phyloP scores from a whole-genome alignment of 2,888 invertebrate species.

The Aethes cnicana region DNA sequence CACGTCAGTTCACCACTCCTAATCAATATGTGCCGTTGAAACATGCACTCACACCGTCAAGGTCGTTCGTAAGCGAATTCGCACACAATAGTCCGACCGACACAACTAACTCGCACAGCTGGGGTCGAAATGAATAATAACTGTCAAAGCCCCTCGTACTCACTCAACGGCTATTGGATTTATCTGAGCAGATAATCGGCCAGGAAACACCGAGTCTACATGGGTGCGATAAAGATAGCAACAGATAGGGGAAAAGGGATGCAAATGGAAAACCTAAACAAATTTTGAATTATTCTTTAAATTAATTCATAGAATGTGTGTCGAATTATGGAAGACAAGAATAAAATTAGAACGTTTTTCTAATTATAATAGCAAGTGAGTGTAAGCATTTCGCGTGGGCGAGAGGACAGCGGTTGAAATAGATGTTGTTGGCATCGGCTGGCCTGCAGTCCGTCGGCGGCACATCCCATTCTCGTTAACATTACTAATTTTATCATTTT shows the following conservation, averaged over 20 bases:
- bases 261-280: constrained; percentile 8
- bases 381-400: constrained; percentile 79
- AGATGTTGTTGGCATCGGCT: constrained; percentile 70
- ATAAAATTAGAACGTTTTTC: constrained; percentile 70
- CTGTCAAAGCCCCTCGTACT: constrained; percentile 53
- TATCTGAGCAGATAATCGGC: constrained; percentile 65
- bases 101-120: constrained; percentile 28
- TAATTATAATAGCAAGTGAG: constrained; percentile 78
- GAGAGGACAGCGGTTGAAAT: constrained; percentile 64
- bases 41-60: constrained; percentile 22
- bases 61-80: constrained; percentile 23
- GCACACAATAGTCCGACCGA: constrained; percentile 23
- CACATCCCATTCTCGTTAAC: constrained; percentile 27
- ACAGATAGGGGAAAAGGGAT: constrained; percentile 35
- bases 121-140: constrained; percentile 61
- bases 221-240: constrained; percentile 47
- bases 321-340: constrained; percentile 41
- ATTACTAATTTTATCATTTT: no score
- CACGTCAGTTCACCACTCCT: constrained; percentile 9
- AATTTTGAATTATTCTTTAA: constrained; percentile 8
- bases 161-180: constrained; percentile 52
- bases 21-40: constrained; percentile 23
- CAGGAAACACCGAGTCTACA: constrained; percentile 43
- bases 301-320: constrained; percentile 19
- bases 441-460: constrained; percentile 48